A percentile compares a stretch with the other conserved stretches of the same genome.
Evolutionary conservation across 2,113 vertebrate species (phyloP).

Genomic region (Daboia siamensis): DNA sequence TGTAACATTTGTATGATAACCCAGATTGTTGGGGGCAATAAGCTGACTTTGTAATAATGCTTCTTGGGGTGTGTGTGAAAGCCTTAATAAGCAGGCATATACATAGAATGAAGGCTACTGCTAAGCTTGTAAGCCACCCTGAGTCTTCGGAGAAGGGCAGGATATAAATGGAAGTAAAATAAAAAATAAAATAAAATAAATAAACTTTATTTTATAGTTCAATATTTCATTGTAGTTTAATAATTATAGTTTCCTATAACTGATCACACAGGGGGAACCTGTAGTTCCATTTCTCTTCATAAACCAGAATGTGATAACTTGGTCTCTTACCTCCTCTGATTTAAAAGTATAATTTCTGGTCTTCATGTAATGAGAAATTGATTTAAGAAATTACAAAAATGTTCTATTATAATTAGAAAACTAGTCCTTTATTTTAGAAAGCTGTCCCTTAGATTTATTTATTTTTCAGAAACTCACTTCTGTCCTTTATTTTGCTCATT

Average conservation of each 20-base stretch:
- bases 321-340: neutral
- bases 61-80: too few relatives aligned
- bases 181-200: too few relatives aligned
- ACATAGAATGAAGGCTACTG: too few relatives aligned
- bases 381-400: neutral
- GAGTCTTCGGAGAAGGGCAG: too few relatives aligned
- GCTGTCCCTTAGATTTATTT: neutral
- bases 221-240: neutral
- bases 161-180: too few relatives aligned
- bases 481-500: neutral
- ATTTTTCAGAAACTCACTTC: neutral
- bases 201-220: neutral
- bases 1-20: neutral
- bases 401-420: neutral
- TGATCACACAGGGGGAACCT: neutral
- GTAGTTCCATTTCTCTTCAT: neutral
- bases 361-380: neutral
- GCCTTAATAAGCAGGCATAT: too few relatives aligned
- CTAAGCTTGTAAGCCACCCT: too few relatives aligned
- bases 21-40: too few relatives aligned
- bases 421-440: neutral
- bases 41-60: too few relatives aligned
- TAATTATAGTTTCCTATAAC: neutral
- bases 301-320: neutral
- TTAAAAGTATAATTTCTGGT: neutral